Evolutionary conservation across 2,113 vertebrate species (phyloP).

Genomic region (Drymodes brunneopygia): DNA sequence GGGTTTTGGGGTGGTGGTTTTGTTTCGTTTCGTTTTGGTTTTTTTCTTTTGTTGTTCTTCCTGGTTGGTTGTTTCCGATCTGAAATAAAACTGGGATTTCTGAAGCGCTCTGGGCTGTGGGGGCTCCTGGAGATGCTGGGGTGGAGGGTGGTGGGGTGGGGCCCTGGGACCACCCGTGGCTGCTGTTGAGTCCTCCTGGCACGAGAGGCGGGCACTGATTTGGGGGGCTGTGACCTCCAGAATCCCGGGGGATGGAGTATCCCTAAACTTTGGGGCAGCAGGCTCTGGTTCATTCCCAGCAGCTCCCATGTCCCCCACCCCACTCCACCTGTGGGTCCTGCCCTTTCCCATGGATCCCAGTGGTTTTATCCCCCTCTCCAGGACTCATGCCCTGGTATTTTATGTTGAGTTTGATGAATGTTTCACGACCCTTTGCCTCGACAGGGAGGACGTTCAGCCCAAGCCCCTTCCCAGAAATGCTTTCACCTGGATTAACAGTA

Average conservation of each 20-base stretch:
- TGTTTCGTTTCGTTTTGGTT: too few relatives aligned
- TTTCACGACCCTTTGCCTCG: neutral
- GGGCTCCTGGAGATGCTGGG: neutral
- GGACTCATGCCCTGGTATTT: rapidly evolving
- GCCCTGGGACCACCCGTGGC: neutral
- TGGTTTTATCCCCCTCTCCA: neutral
- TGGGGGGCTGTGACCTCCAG: too few relatives aligned
- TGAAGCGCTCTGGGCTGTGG: neutral
- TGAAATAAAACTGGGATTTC: slow-evolving; percentile 59
- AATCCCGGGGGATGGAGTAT: neutral
- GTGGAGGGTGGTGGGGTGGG: neutral
- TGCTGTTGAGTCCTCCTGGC: neutral
- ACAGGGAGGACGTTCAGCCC: rapidly evolving
- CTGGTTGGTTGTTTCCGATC: neutral
- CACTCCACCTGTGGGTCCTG: neutral
- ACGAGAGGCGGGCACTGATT: rapidly evolving
- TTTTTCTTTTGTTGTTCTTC: neutral
- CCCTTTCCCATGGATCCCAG: too few relatives aligned
- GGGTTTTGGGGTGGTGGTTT: neutral
- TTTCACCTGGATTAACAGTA: neutral
- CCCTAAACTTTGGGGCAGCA: too few relatives aligned
- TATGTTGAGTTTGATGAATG: neutral
- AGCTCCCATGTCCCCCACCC: neutral
- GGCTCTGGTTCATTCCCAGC: neutral
- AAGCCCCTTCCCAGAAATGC: neutral